Conservation (phyloP, 2,797 vertebrate species). For the Pangasius krempfi region DNA sequence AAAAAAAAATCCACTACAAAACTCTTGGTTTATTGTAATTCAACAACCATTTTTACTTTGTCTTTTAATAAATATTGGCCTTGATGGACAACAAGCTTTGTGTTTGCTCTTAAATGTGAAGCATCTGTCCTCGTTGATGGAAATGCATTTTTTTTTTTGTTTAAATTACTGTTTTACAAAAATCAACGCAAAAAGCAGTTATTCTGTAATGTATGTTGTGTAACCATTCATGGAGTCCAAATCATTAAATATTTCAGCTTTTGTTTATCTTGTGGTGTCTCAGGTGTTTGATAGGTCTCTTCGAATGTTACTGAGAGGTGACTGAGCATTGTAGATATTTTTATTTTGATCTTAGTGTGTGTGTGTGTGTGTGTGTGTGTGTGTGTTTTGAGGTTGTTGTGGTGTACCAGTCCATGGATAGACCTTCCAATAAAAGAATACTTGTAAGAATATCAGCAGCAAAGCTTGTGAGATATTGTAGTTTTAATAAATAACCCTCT, state of each 20-base stretch:
- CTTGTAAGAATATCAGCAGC: neutral
- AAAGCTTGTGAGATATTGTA: neutral
- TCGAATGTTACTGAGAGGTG: neutral
- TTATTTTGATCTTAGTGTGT: neutral
- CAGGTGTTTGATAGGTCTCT: neutral
- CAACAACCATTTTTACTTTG: conserved; percentile 20
- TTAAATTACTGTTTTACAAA: neutral
- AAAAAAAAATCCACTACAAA: neutral
- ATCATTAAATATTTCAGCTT: neutral
- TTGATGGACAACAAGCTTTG: conserved; percentile 8
- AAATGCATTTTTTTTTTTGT: neutral
- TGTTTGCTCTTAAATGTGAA: neutral
- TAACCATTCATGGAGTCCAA: neutral
- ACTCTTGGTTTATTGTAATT: conserved; percentile 40
- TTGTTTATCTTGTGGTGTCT: neutral
- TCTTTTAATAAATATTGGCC: conserved; percentile 50
- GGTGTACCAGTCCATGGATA: neutral
- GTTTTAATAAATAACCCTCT: neutral
- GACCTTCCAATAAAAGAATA: neutral
- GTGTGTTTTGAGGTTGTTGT: neutral
- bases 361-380: neutral
- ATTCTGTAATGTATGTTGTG: neutral
- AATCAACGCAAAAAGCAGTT: neutral
- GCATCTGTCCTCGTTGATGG: neutral
- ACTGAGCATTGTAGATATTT: neutral